phyloP scores from a whole-genome alignment of 2,113 vertebrate species.

The Fulmarus glacialis region DNA sequence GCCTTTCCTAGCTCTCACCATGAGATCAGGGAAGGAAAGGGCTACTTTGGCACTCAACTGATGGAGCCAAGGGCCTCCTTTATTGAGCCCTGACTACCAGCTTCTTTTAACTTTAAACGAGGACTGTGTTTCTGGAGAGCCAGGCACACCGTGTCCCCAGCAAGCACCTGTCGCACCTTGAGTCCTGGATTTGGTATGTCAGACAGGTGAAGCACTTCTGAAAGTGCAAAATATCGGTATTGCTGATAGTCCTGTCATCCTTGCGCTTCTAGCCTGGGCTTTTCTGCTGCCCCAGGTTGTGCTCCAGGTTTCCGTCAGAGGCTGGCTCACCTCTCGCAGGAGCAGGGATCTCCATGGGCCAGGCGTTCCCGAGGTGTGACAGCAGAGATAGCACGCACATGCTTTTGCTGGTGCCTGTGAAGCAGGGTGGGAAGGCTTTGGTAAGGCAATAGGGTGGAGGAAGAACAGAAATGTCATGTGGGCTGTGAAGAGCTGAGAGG shows the following conservation, averaged over 20 bases:
- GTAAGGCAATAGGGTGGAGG: not conserved
- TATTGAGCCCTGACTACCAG: not conserved
- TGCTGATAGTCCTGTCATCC: not conserved
- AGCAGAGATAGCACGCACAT: not conserved
- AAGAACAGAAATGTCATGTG: not conserved
- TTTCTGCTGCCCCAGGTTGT: not conserved
- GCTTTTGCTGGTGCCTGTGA: not conserved
- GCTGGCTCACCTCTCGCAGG: not conserved
- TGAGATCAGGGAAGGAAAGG: not conserved
- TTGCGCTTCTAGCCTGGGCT: not conserved
- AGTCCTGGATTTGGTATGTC: not conserved
- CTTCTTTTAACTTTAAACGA: not conserved
- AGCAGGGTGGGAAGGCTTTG: not conserved
- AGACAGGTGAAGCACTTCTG: not conserved
- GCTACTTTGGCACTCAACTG: not conserved
- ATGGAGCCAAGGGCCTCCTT: not conserved
- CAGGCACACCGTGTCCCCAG: not conserved
- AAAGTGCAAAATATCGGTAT: not conserved
- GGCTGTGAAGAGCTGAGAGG: not conserved
- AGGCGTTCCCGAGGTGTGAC: not conserved
- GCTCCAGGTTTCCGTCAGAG: not conserved
- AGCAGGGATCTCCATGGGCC: not conserved
- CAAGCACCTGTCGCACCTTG: not conserved
- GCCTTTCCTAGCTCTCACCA: not conserved
- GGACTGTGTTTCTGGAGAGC: not conserved